These are phyloP conservation scores for Lepidochrysops patricia DNA, from an alignment of 2,888 invertebrate species.

Conservation along the genomic window DNA sequence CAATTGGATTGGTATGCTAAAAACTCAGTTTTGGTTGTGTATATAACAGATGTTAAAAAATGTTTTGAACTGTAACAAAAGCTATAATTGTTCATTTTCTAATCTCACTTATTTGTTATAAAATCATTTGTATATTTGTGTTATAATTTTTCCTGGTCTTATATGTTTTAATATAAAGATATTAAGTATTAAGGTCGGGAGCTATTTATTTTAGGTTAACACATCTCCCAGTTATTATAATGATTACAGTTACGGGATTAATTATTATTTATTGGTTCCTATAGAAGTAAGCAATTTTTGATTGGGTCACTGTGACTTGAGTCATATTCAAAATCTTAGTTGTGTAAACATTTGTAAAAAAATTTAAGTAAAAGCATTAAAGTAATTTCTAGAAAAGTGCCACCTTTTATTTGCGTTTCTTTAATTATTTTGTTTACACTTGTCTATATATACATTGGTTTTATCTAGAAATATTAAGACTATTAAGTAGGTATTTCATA, in stretches of 20 bases:
- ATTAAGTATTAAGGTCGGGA: neutral
- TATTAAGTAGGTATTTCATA: neutral
- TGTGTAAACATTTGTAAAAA: neutral
- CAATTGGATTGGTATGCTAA: too few relatives aligned
- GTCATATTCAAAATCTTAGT: neutral
- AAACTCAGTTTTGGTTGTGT: too few relatives aligned
- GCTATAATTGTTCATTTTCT: too few relatives aligned
- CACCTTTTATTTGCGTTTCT: neutral
- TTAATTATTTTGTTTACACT: neutral
- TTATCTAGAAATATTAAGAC: neutral
- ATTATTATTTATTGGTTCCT: conserved; percentile 33
- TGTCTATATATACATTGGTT: neutral
- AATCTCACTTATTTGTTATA: too few relatives aligned
- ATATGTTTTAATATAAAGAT: neutral
- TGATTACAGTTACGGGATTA: conserved; percentile 22
- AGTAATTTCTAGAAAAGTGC: neutral
- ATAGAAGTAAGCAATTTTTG: conserved; percentile 21
- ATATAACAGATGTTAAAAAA: too few relatives aligned
- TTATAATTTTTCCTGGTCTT: conserved; percentile 3
- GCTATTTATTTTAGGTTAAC: conserved; percentile 3
- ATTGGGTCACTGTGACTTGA: neutral
- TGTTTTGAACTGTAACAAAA: neutral
- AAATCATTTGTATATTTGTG: neutral
- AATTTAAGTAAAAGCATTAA: neutral
- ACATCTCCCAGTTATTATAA: conserved; percentile 13